phyloP scores from a whole-genome alignment of 2,888 invertebrate genomes.

The Pogonocherus hispidulus region DNA sequence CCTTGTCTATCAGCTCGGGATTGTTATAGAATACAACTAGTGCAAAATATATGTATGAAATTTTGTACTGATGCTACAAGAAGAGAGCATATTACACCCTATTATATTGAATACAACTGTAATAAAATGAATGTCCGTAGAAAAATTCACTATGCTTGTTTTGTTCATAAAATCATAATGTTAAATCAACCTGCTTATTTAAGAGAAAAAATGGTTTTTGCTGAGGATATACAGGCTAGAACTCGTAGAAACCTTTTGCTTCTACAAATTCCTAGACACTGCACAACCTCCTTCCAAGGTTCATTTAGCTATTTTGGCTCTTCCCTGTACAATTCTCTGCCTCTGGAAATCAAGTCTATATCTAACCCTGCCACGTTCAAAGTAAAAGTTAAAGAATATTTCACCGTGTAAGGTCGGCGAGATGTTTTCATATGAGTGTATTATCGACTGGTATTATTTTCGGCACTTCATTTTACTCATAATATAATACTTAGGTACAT shows the following conservation, averaged over 20 bases:
- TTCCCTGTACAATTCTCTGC: neutral
- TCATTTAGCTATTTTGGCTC: slow-evolving; percentile 4
- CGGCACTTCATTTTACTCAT: too few species aligned
- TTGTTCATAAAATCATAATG: slow-evolving; percentile 5
- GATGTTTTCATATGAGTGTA: too few species aligned
- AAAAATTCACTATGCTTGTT: neutral
- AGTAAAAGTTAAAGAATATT: neutral
- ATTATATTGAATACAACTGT: neutral
- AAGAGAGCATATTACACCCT: neutral
- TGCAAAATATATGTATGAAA: neutral
- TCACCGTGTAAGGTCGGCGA: neutral
- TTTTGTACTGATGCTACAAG: neutral
- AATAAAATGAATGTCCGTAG: neutral
- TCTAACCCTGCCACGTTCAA: neutral
- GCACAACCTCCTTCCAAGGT: neutral
- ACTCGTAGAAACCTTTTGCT: neutral
- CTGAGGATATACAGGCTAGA: neutral
- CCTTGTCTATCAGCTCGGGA: neutral
- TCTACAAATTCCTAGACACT: neutral
- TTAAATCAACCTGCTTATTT: slow-evolving; percentile 3
- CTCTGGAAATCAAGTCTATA: neutral
- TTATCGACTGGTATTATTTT: too few species aligned
- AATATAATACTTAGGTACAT: too few species aligned
- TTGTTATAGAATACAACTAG: neutral
- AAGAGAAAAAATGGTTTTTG: neutral